Percentiles rank a stretch among this genome's conserved stretches.
Conservation (phyloP, 1,140 invertebrate species). For the Steinernema feltiae region DNA sequence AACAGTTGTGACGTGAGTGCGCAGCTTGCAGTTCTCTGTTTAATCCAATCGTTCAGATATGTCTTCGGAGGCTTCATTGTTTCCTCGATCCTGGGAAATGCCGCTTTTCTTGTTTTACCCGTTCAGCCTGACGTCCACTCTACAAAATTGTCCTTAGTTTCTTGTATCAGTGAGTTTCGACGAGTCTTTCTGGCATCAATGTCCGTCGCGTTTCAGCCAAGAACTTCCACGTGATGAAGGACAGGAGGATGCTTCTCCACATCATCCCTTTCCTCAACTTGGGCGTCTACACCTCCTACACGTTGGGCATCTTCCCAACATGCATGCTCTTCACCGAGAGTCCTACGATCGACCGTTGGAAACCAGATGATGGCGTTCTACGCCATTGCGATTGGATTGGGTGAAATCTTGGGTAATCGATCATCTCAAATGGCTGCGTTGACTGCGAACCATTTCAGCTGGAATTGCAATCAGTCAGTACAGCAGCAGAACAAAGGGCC, state of each 20-base stretch:
- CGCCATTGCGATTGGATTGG: neutral
- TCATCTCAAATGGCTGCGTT: no score
- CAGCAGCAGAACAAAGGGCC: neutral
- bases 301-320: neutral
- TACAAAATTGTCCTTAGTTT: neutral
- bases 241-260: neutral
- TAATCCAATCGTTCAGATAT: neutral
- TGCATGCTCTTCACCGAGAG: neutral
- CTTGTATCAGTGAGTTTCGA: neutral
- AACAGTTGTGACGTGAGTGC: neutral
- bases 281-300: neutral
- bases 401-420: neutral
- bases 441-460: no score
- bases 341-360: neutral
- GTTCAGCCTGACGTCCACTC: neutral
- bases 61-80: slow-evolving; percentile 3
- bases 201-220: neutral
- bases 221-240: neutral
- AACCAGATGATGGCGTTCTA: neutral
- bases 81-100: neutral
- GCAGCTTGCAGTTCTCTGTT: neutral
- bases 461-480: neutral
- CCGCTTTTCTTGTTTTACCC: neutral
- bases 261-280: neutral
- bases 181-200: no score